Conservation (phyloP, 2,888 invertebrate genomes). For the Polyploca ridens region DNA sequence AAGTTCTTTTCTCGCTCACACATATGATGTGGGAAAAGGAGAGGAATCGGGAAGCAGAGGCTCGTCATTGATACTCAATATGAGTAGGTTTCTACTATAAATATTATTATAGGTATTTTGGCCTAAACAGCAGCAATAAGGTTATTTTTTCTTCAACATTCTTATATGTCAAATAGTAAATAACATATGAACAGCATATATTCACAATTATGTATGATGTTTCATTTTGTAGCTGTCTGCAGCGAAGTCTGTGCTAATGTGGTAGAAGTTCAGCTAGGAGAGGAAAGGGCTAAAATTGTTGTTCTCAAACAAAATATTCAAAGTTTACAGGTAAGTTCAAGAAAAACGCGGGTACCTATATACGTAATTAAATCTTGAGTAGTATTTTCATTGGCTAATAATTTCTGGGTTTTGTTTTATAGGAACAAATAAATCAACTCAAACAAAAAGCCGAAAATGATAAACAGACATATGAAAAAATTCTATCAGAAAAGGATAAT, state of each 20-base stretch:
- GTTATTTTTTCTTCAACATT: too few species aligned
- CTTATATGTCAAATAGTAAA: too few species aligned
- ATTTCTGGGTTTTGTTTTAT: constrained; percentile 17
- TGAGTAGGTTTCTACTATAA: too few species aligned
- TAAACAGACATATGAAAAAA: constrained; percentile 44
- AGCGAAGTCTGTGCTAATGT: constrained; percentile 76
- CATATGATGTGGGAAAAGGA: too few species aligned
- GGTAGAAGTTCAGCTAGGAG: constrained; percentile 73
- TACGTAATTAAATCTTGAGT: not conserved
- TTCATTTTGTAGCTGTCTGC: constrained; percentile 54
- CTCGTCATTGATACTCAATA: too few species aligned
- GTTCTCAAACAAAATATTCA: constrained; percentile 65
- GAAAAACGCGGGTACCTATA: not conserved
- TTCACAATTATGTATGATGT: not conserved
- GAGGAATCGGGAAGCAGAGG: too few species aligned
- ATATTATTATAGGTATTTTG: too few species aligned
- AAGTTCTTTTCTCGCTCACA: too few species aligned
- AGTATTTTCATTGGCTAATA: not conserved
- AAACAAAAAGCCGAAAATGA: constrained; percentile 52
- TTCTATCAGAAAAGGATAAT: constrained; percentile 59
- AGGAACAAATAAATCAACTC: constrained; percentile 58
- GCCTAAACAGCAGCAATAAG: too few species aligned
- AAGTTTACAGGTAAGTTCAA: constrained; percentile 57
- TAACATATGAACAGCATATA: not conserved
- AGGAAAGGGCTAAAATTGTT: constrained; percentile 71